These are phyloP conservation scores for Geotrypetes seraphini DNA, from an alignment of 2,797 vertebrate genomes.

Conservation along the genomic window DNA sequence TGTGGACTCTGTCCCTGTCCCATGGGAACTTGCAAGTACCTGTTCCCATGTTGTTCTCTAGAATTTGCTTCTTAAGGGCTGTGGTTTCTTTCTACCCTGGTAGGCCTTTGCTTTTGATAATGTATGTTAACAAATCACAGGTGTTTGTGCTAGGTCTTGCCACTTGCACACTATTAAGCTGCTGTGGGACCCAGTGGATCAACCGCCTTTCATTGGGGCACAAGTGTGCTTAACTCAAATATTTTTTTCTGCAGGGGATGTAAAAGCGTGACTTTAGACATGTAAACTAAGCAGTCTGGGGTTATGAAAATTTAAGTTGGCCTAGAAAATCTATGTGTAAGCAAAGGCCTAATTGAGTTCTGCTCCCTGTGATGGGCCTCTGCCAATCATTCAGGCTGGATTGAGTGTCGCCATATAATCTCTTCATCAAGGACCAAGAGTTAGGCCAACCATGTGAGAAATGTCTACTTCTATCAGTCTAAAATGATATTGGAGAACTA, in stretches of 20 bases:
- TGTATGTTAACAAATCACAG: no score
- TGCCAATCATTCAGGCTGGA: constrained; percentile 66
- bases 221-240: constrained; percentile 48
- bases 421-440: constrained; percentile 3
- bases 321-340: constrained; percentile 47
- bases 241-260: constrained; percentile 40
- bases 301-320: constrained; percentile 63
- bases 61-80: no score
- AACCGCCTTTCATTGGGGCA: constrained; percentile 9
- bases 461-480: constrained; percentile 15
- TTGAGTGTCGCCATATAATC: constrained; percentile 32
- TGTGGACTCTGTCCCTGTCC: no score
- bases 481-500: background rate
- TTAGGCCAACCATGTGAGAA: constrained; percentile 9
- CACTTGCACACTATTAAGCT: background rate
- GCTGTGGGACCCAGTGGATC: constrained; percentile 7
- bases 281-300: constrained; percentile 43
- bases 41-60: no score
- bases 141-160: no score
- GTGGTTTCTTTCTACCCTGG: background rate
- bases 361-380: constrained; percentile 54
- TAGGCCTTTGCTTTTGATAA: no score
- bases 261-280: constrained; percentile 34
- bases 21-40: no score
- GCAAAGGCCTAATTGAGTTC: constrained; percentile 67